A percentile compares a stretch with the other conserved stretches of the same genome.
Evolutionary conservation across 2,797 vertebrate species (phyloP).

Genomic region (Gadopsis marmoratus): DNA sequence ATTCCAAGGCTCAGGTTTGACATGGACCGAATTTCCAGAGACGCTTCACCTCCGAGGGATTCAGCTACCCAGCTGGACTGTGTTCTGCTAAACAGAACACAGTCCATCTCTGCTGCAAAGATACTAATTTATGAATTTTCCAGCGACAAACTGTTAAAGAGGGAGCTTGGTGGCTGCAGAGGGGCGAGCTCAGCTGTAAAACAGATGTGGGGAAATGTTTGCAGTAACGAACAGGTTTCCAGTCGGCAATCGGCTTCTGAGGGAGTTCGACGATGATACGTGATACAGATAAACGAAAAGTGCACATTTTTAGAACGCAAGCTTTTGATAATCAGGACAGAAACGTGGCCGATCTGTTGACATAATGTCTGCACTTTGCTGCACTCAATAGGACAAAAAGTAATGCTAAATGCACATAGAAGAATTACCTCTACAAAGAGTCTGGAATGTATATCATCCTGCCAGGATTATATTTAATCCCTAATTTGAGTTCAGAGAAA

Average conservation of each 20-base stretch:
- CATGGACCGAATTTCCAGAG: slow-evolving; percentile 51
- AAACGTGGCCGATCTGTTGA: background rate
- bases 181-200: slow-evolving; percentile 47
- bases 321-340: background rate
- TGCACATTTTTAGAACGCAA: background rate
- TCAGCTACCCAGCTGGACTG: background rate
- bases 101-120: slow-evolving; percentile 36
- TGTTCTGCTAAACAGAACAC: slow-evolving; percentile 35
- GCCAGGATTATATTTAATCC: background rate
- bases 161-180: slow-evolving; percentile 23
- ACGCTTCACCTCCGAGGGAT: slow-evolving; percentile 41
- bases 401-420: background rate
- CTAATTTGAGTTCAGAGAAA: background rate
- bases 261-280: slow-evolving; percentile 36
- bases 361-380: background rate
- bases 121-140: slow-evolving; percentile 67
- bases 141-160: slow-evolving; percentile 50
- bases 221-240: slow-evolving; percentile 59
- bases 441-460: background rate
- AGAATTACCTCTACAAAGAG: background rate
- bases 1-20: slow-evolving; percentile 62
- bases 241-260: slow-evolving; percentile 39
- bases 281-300: slow-evolving; percentile 1
- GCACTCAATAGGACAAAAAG: background rate
- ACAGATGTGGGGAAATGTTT: slow-evolving; percentile 56